Conservation (phyloP, 2,888 invertebrate species). For the Microplitis deprimator region DNA sequence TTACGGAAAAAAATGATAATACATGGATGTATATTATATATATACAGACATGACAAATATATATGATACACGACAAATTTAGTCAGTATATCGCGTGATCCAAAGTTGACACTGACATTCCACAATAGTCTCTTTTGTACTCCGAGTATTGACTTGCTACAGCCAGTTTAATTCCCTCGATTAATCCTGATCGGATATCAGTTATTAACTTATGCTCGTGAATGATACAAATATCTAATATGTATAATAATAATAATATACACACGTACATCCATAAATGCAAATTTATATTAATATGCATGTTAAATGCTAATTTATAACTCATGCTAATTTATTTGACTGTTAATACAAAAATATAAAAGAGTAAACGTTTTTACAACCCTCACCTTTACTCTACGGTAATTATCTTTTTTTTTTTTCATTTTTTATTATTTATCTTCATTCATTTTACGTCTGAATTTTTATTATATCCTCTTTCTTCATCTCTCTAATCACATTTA, state of each 20-base stretch:
- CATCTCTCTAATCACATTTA: conserved; percentile 23
- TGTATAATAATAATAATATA: conserved; percentile 34
- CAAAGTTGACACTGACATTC: conserved; percentile 53
- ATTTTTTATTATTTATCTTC: conserved; percentile 22
- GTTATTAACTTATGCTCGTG: conserved; percentile 42
- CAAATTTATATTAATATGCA: conserved; percentile 15
- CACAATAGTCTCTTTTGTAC: conserved; percentile 33
- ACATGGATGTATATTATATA: not conserved
- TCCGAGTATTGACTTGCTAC: conserved; percentile 44
- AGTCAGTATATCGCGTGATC: conserved; percentile 43
- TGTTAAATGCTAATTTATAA: conserved; percentile 36
- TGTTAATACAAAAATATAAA: conserved; percentile 19
- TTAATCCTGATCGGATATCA: conserved; percentile 46
- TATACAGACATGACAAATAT: conserved; percentile 23
- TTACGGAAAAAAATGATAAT: not conserved
- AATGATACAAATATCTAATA: conserved; percentile 34
- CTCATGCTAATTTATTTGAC: conserved; percentile 14
- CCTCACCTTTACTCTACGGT: conserved; percentile 32
- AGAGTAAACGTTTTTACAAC: conserved; percentile 11
- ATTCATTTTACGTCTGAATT: not conserved
- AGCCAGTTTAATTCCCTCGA: conserved; percentile 46
- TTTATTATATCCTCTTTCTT: conserved; percentile 9
- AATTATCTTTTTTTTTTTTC: conserved; percentile 36
- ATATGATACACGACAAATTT: conserved; percentile 19
- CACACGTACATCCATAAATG: not conserved